Conservation (phyloP, 2,797 vertebrate species). For the Malacoraja senta region DNA sequence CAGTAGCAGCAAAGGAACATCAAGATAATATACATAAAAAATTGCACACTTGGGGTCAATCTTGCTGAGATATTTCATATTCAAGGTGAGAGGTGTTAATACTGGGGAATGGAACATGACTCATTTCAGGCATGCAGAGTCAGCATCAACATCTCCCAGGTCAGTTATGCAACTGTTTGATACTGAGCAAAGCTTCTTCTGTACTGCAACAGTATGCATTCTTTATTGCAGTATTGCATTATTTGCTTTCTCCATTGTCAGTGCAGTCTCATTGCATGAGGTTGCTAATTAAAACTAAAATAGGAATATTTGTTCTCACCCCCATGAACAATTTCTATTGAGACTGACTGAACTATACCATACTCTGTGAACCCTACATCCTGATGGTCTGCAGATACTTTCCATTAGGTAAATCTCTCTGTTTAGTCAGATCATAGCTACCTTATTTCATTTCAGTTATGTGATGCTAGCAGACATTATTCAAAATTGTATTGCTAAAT, state of each 20-base stretch:
- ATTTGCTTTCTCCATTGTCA: neutral
- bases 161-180: neutral
- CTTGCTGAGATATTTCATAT: neutral
- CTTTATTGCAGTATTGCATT: neutral
- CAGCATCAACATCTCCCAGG: neutral
- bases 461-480: neutral
- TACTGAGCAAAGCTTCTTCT: neutral
- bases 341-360: neutral
- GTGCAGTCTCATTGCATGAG: neutral
- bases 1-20: neutral
- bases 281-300: neutral
- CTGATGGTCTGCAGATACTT: neutral
- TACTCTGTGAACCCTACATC: neutral
- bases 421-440: neutral
- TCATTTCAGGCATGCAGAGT: neutral
- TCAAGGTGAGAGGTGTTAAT: neutral
- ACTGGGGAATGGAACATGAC: neutral
- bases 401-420: neutral
- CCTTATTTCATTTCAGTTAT: neutral
- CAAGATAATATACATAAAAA: neutral
- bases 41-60: neutral
- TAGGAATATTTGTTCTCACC: neutral
- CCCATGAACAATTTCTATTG: neutral
- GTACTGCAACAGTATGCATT: too few relatives aligned
- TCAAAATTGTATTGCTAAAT: slow-evolving; percentile 19